phyloP scores from a whole-genome alignment of 2,113 vertebrate genomes.

The Urocynchramus pylzowi region DNA sequence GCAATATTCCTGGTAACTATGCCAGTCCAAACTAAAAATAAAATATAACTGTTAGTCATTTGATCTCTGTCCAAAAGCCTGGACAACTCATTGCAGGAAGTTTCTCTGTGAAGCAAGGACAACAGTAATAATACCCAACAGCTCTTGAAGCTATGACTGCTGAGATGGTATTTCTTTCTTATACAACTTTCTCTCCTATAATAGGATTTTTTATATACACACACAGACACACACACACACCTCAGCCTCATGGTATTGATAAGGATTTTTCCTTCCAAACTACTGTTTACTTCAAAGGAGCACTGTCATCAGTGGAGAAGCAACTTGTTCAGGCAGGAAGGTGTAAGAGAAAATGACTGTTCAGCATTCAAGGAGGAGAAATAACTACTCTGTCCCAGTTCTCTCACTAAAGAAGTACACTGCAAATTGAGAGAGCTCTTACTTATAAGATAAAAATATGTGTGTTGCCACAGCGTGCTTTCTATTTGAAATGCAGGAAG shows the following conservation, averaged over 20 bases:
- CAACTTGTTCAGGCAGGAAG: neutral
- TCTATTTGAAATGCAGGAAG: neutral
- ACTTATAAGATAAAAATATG: neutral
- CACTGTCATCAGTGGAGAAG: neutral
- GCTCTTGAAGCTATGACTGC: neutral
- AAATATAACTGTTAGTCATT: neutral
- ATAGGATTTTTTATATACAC: neutral
- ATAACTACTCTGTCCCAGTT: neutral
- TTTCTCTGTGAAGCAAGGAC: neutral
- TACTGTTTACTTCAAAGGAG: neutral
- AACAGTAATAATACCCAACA: neutral
- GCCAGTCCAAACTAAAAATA: slow-evolving; percentile 41
- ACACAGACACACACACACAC: accelerated
- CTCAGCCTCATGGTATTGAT: neutral
- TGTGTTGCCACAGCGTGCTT: neutral
- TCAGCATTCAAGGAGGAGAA: neutral
- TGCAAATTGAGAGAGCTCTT: neutral
- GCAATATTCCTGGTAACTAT: neutral
- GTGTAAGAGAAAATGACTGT: neutral
- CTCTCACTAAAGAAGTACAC: neutral
- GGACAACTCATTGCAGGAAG: neutral
- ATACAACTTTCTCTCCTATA: neutral
- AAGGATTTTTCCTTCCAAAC: neutral
- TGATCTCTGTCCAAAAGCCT: neutral
- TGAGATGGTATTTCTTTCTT: neutral